Evolutionary conservation across 2,797 vertebrate genomes (phyloP).

Genomic region (Tolypeutes matacus): DNA sequence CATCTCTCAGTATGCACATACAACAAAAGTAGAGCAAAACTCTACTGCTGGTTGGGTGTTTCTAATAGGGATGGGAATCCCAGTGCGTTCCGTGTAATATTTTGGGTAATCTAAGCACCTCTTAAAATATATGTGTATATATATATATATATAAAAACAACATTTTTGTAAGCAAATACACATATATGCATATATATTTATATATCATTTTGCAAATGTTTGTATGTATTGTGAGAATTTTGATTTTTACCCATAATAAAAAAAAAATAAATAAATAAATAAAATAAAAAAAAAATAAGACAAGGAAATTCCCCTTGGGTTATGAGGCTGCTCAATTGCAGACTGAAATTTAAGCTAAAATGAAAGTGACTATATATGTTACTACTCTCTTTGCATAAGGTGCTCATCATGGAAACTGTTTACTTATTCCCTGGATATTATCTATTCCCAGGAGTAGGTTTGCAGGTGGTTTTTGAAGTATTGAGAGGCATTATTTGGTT

Average conservation of each 20-base stretch:
- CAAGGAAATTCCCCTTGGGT: conserved; percentile 66
- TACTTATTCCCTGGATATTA: background rate
- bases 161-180: too few relatives aligned
- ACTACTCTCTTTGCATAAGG: background rate
- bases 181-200: too few relatives aligned
- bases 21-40: background rate
- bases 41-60: conserved; percentile 30
- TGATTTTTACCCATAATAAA: too few relatives aligned
- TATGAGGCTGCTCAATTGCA: background rate
- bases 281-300: too few relatives aligned
- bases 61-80: too few relatives aligned
- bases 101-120: too few relatives aligned
- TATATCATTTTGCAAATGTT: too few relatives aligned
- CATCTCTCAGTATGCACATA: background rate
- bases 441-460: background rate
- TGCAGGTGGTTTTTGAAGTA: conserved; percentile 31
- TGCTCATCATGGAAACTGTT: background rate
- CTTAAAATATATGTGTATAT: too few relatives aligned
- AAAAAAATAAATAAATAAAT: too few relatives aligned
- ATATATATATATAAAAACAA: too few relatives aligned
- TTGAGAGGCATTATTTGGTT: background rate
- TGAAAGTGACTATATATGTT: background rate
- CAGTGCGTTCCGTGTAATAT: too few relatives aligned
- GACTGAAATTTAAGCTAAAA: background rate
- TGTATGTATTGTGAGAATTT: too few relatives aligned